Percentiles rank a stretch among this genome's conserved stretches.
Conservation (phyloP, 2,797 vertebrate species). For the Tarsius wallacei region DNA sequence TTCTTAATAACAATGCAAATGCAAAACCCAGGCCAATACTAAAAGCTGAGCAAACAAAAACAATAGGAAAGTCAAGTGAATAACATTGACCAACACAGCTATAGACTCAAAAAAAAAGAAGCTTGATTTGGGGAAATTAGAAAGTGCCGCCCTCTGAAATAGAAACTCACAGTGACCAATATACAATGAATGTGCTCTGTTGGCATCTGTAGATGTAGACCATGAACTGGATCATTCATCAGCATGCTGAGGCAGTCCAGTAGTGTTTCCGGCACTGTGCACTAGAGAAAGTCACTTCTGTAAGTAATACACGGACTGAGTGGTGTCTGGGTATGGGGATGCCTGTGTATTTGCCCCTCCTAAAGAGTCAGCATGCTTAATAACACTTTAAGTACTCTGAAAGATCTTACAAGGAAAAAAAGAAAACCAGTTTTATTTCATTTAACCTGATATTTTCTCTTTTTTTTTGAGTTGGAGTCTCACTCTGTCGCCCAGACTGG, state of each 20-base stretch:
- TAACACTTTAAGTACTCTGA: not conserved
- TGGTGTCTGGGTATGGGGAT: too few relatives aligned
- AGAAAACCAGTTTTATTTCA: not conserved
- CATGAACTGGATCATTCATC: rapidly evolving
- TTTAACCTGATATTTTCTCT: not conserved
- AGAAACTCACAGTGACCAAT: not conserved
- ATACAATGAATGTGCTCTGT: too few relatives aligned
- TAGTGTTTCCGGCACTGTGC: rapidly evolving
- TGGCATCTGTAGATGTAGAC: not conserved
- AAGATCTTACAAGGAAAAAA: not conserved
- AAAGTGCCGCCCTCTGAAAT: not conserved
- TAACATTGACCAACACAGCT: not conserved
- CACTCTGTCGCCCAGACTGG: too few relatives aligned
- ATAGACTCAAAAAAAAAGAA: too few relatives aligned
- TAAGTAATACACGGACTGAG: rapidly evolving
- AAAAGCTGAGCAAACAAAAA: not conserved
- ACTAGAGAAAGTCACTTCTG: not conserved
- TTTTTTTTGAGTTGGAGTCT: too few relatives aligned
- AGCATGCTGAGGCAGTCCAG: not conserved
- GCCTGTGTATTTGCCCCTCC: too few relatives aligned
- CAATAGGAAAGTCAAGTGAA: too few relatives aligned
- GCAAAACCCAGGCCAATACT: not conserved
- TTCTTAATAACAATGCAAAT: not conserved
- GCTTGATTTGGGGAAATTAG: not conserved
- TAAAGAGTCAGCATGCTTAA: not conserved